Evolutionary conservation across 2,797 vertebrate genomes (phyloP).

Genomic region (Sternarchorhynchus goeldii): DNA sequence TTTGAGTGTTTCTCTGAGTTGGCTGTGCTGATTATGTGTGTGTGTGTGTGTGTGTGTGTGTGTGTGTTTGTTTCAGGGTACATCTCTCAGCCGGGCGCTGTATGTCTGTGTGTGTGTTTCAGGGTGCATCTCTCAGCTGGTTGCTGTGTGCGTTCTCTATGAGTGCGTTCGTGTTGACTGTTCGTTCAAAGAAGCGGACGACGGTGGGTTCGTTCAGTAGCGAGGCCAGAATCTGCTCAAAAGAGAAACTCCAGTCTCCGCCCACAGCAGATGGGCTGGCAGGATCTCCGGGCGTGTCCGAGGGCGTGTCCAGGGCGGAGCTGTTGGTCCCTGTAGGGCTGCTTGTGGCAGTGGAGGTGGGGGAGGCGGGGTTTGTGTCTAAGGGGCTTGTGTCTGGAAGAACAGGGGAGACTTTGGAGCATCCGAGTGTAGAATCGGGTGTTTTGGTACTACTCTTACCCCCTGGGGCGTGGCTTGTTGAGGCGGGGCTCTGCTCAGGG

Average conservation of each 20-base stretch:
- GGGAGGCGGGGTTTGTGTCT: conserved; percentile 17
- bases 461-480: conserved; percentile 46
- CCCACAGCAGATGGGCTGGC: conserved; percentile 53
- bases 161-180: conserved; percentile 78
- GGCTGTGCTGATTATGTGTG: too few relatives aligned
- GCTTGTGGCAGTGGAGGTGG: conserved; percentile 48
- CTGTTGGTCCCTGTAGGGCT: conserved; percentile 57
- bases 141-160: conserved; percentile 79
- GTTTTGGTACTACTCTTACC: conserved; percentile 14
- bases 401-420: neutral
- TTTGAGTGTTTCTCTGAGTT: too few relatives aligned
- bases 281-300: conserved; percentile 20
- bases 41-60: too few relatives aligned
- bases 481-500: conserved; percentile 42
- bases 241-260: conserved; percentile 92
- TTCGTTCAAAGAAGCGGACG: conserved; percentile 91
- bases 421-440: conserved; percentile 16
- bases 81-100: too few relatives aligned
- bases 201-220: conserved; percentile 91
- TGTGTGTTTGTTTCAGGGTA: too few relatives aligned
- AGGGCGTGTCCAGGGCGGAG: conserved; percentile 57
- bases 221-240: conserved; percentile 97
- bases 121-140: conserved; percentile 77
- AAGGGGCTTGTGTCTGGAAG: conserved; percentile 30
- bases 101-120: conserved; percentile 7